These are phyloP conservation scores for Hippoglossus stenolepis DNA, from an alignment of 2,113 vertebrate genomes.

Conservation along the genomic window DNA sequence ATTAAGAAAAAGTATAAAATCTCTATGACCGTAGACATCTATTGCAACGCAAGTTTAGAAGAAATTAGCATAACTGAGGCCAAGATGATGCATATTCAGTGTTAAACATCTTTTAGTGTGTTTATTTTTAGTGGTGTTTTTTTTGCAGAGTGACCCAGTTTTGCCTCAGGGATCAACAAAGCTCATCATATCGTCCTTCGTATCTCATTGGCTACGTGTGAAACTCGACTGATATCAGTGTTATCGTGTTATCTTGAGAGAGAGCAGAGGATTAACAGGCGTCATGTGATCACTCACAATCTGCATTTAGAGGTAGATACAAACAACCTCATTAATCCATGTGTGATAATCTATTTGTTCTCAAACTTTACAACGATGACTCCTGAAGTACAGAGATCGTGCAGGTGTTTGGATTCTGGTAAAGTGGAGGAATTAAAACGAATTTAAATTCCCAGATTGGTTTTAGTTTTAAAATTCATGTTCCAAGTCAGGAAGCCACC, in stretches of 20 bases:
- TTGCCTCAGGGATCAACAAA: constrained; percentile 56
- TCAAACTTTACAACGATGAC: background rate
- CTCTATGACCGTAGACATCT: too few species aligned
- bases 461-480: too few species aligned
- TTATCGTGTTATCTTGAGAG: background rate
- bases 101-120: background rate
- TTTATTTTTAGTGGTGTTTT: constrained; percentile 10
- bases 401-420: too few species aligned
- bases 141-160: constrained; percentile 47
- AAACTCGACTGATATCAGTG: background rate
- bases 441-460: too few species aligned
- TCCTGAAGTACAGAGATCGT: background rate
- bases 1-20: too few species aligned
- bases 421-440: too few species aligned
- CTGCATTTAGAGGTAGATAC: background rate
- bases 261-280: background rate
- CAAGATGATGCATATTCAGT: constrained; percentile 6
- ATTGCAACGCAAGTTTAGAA: too few species aligned
- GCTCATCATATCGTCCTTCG: constrained; percentile 29
- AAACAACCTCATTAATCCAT: background rate
- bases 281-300: background rate
- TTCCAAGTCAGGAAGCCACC: too few species aligned
- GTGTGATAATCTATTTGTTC: too few species aligned
- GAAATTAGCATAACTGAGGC: background rate
- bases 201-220: constrained; percentile 26